A percentile compares a stretch with the other conserved stretches of the same genome.
These are phyloP conservation scores for Gopherus evgoodei DNA, from an alignment of 2,113 vertebrate genomes.

Conservation along the genomic window DNA sequence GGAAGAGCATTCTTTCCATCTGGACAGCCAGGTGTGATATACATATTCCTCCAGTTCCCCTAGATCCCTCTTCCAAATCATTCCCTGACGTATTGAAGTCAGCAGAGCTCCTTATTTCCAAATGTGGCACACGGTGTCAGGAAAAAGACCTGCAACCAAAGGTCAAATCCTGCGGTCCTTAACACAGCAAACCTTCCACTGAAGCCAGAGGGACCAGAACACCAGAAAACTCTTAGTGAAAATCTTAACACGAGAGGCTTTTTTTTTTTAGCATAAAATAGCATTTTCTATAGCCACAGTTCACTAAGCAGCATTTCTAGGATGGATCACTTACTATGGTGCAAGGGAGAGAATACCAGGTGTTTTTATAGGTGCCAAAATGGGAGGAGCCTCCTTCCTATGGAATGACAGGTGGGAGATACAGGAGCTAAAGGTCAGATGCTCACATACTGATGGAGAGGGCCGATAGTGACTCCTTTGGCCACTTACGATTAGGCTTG, in stretches of 20 bases:
- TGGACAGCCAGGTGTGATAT: not conserved
- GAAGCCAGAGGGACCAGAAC: not conserved
- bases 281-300: not conserved
- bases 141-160: not conserved
- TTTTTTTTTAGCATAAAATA: fast-evolving
- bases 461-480: not conserved
- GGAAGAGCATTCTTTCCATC: not conserved
- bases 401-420: not conserved
- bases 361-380: not conserved
- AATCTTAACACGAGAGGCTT: not conserved
- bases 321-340: not conserved
- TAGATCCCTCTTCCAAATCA: not conserved
- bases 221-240: not conserved
- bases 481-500: not conserved
- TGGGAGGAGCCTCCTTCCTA: not conserved
- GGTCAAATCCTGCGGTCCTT: fast-evolving
- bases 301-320: not conserved
- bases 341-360: fast-evolving
- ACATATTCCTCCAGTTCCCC: not conserved
- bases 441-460: not conserved
- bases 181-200: not conserved
- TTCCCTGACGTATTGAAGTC: not conserved
- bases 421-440: not conserved
- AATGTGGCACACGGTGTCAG: not conserved
- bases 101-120: not conserved